Base-by-base conservation (phyloP, 2,797 vertebrate genomes). In the Sebastes glaucus region DNA sequence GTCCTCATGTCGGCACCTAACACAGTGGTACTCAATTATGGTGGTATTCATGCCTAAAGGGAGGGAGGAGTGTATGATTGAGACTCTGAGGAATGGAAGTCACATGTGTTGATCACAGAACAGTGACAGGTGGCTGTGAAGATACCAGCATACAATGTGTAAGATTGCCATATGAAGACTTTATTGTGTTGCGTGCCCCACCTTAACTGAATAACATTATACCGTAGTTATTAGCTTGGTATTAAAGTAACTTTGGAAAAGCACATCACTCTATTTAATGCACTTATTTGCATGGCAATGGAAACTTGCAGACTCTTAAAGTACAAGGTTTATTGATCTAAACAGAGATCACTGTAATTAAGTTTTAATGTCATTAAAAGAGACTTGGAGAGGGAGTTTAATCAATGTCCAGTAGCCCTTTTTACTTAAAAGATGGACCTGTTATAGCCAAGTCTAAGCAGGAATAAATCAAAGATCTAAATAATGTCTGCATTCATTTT, bases 381-480 rank as follows among this genome's bases (percentile, higher is more conserved):
- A 66, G 55, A 67, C 10, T 46, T 35, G 0, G 14, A 46, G 25
- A 63, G 9, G 4, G 52, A 73, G 13, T 83, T 77, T 53, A 49
- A 72, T 74, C 23, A 72, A 70, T 63, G 28, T 71, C 30, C 30
- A 64, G 13, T 11, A 65, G 56, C 23, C 18, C 20, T 64, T 49
- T 81, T 65, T 30, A 57, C 56, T 60, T 32, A 42, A 72, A 78
- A 57, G 55, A 57, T 9, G 1, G 22, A 20, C 23, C 33, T 13
- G 25, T 53, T 20, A 8, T 66, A 67, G 64, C 23, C 66, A 64
- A 3, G 72, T 57, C 14, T 14, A 20, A 72, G 55, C 7, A 52
- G 46, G 22, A 49, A 32, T 49, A 62, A 64, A 83, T 83, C 60
- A 72, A 46, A 61, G 11, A 69, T 11, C 28, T 27, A 57, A 61